Percentiles rank a stretch among this genome's conserved stretches.
Conservation (phyloP, 1,140 invertebrate genomes). For the Araneus ventricosus region DNA sequence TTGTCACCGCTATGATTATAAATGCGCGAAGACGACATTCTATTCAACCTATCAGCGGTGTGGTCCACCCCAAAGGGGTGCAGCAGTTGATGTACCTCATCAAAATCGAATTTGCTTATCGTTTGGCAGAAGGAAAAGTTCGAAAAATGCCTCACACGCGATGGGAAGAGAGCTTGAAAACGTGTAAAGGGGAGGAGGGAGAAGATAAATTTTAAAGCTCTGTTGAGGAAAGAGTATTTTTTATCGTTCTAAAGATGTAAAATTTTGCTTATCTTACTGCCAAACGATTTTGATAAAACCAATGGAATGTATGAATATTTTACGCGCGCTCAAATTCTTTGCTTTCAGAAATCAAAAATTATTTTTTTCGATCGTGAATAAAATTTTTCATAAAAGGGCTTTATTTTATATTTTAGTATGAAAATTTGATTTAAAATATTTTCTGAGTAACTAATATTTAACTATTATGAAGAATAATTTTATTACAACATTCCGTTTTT, state of each 20-base stretch:
- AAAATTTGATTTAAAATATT: too few species aligned
- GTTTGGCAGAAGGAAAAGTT: background rate
- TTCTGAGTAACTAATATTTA: too few species aligned
- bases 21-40: background rate
- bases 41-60: background rate
- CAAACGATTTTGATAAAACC: background rate
- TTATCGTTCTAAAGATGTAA: slow-evolving; percentile 1
- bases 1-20: background rate
- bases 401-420: too few species aligned
- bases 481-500: too few species aligned
- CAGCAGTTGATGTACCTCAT: slow-evolving; percentile 16
- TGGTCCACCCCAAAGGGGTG: background rate
- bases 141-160: background rate
- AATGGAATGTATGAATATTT: slow-evolving; percentile 8
- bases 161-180: background rate
- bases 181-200: background rate
- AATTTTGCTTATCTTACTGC: background rate
- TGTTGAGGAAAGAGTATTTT: background rate
- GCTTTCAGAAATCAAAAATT: background rate
- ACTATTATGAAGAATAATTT: too few species aligned
- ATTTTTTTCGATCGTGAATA: background rate
- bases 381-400: too few species aligned
- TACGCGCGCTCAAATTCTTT: background rate
- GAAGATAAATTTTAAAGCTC: background rate
- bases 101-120: slow-evolving; percentile 40